Conservation (phyloP, 2,888 invertebrate genomes). For the Leptopilina drosophilae region DNA sequence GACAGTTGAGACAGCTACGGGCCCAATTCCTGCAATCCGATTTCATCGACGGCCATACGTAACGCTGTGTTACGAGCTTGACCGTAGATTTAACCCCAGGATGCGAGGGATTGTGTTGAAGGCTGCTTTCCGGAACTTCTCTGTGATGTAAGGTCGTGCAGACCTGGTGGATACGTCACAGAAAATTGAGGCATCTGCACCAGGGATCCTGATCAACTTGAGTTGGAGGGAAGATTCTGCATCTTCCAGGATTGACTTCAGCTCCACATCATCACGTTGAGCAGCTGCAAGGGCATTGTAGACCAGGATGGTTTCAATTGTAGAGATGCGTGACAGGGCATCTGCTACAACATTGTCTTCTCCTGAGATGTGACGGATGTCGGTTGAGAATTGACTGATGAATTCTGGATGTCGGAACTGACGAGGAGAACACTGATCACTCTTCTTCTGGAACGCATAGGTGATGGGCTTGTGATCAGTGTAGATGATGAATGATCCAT, state of each 20-base stretch:
- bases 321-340: not conserved
- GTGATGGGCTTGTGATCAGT: constrained; percentile 50
- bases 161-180: too few relatives aligned
- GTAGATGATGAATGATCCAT: constrained; percentile 42
- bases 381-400: not conserved
- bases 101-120: too few relatives aligned
- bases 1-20: too few relatives aligned
- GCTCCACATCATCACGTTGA: not conserved
- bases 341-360: not conserved
- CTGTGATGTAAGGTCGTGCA: too few relatives aligned
- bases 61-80: too few relatives aligned
- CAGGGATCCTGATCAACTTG: too few relatives aligned
- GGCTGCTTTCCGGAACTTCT: too few relatives aligned
- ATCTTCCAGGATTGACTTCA: not conserved
- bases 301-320: not conserved
- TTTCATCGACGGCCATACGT: too few relatives aligned
- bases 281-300: not conserved
- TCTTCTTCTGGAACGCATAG: not conserved
- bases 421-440: not conserved
- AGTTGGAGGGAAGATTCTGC: too few relatives aligned
- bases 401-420: not conserved
- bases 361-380: not conserved
- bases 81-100: too few relatives aligned
- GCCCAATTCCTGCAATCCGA: too few relatives aligned
- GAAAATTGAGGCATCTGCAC: too few relatives aligned